Base-by-base conservation (phyloP, 2,113 vertebrate species). In the Psophia crepitans region DNA sequence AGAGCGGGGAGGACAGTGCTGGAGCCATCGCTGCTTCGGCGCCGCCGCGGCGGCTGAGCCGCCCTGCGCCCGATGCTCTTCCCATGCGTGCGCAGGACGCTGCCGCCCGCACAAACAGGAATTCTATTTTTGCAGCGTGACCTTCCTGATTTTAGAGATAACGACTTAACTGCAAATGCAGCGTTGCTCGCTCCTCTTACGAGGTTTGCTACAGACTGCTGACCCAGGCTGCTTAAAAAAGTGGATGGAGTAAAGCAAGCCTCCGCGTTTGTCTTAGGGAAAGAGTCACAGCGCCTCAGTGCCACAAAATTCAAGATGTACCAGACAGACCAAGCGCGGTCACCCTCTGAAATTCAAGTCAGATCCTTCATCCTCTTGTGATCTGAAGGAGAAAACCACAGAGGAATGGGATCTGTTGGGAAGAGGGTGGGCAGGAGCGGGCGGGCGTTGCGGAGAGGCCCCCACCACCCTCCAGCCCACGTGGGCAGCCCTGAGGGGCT, bases 401-500 rank as follows among this genome's bases (percentile, higher is more conserved):
- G 64, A 24, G 37, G 37, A 18, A 7, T 1, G 39, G 30, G 44
- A 60, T n/a, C 4, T 1, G 8, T 2, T 35, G 60, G 49, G 44
- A 33, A 11, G 44, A 32, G 24, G 33, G 46, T 5, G 13, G 30
- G 6, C 0, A 0, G 44, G 44, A 57, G 33, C 8, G 4, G 24
- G 30, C 18, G 1, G 53, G 37, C 3, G 5, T 3, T 9, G 35
- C 61, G 26, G 56, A n/a, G 51, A 20, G 30, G 41, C 20, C 83
- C 84, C 66, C 71, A 53, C 8, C 26, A 8, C 39, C 13, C 73
- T 39, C 20, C 3, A 75, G 2, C 54, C 39, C 44, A 12, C 18
- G 0, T 1, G 1, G 16, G 48, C 44, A 87, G 44, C 60, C n/a
- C 54, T 3, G 24, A 0, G 0, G 66, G 37, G 41, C 57, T 2